Conservation (phyloP, 2,113 vertebrate species). For the Ciconia maguari region DNA sequence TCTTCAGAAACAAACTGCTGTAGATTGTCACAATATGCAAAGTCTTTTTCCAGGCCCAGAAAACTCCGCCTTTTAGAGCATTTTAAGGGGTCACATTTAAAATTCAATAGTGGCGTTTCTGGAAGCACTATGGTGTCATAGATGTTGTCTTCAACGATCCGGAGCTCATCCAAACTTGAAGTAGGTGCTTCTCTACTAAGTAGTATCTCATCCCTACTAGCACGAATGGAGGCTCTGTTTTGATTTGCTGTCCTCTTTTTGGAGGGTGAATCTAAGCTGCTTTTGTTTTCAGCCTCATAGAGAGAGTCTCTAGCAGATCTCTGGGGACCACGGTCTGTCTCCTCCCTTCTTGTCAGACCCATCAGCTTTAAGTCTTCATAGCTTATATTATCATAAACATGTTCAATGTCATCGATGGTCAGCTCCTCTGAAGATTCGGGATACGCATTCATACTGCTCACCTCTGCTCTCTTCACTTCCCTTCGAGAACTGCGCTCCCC, state of each 20-base stretch:
- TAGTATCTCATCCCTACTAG: slow-evolving; percentile 5
- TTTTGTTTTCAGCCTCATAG: slow-evolving; percentile 64
- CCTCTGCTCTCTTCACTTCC: slow-evolving; percentile 60
- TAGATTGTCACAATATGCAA: slow-evolving; percentile 71
- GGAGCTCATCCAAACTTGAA: slow-evolving; percentile 76
- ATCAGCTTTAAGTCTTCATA: slow-evolving; percentile 94
- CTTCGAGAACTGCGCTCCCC: slow-evolving; percentile 68
- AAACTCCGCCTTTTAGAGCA: slow-evolving; percentile 68
- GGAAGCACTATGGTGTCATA: slow-evolving; percentile 89
- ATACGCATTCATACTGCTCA: background rate
- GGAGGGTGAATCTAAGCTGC: slow-evolving; percentile 52
- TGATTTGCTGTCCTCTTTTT: slow-evolving; percentile 36
- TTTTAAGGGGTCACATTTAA: slow-evolving; percentile 39
- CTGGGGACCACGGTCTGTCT: slow-evolving; percentile 41
- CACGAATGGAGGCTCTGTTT: background rate
- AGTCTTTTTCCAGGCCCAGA: slow-evolving; percentile 78
- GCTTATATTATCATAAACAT: slow-evolving; percentile 97
- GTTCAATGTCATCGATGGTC: slow-evolving; percentile 89
- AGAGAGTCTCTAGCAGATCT: slow-evolving; percentile 63
- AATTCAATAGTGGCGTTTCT: slow-evolving; percentile 65
- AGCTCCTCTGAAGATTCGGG: slow-evolving; percentile 84
- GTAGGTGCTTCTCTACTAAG: background rate
- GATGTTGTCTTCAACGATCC: slow-evolving; percentile 87
- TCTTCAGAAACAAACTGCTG: slow-evolving; percentile 84
- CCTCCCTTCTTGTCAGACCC: slow-evolving; percentile 84